Base-by-base conservation (phyloP, 2,888 invertebrate species). In the Pilophorus perplexus region DNA sequence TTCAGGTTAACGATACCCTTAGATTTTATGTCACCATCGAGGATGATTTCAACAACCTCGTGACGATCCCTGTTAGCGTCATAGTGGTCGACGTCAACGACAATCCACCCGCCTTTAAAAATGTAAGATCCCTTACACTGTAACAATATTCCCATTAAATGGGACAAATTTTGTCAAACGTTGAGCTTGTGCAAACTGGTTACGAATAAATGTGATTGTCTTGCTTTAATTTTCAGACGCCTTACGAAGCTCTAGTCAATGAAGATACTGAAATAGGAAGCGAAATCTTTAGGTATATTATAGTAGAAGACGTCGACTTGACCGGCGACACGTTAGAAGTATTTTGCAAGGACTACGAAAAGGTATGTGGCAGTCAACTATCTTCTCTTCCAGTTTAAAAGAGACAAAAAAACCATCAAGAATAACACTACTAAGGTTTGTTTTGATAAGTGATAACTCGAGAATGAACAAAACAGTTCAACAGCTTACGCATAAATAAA, bases 11-110 rank as follows among this genome's bases (percentile, higher is more conserved):
- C 74, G 88, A 89, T 73, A 87, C 89, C 14, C 80, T 93, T 71
- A 84, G 86, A 72, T 88, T 93, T 77, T 80, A 86, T 70, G 90
- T 93, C 18, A 89, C 89, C 1, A 84, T 93, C 70, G 87, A 90
- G 77, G 92, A 91, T 75, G 83, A 84, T 71, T 85, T 87, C 65
- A 83, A 86, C 72, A 91, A 90, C 77, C 78, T 89, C 68, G 86
- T 89, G 12, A 83, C 85, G 72, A 85, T 87, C 6, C 86, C 89
- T 2, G 86, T 91, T 46, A 88, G 87, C 27, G 88, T 93, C 68
- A 91, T 93, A 68, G 85, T 94, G 14, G 79, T 89, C 8, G 93
- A 94, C 74, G 90, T 90, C 74, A 93, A 94, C 75, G 93, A 94
- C 75, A 93, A 92, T 77, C 83, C 89, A 28, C 93, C 93, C 5